Evolutionary conservation across 2,797 vertebrate species (phyloP).

Genomic region (Lacerta agilis): DNA sequence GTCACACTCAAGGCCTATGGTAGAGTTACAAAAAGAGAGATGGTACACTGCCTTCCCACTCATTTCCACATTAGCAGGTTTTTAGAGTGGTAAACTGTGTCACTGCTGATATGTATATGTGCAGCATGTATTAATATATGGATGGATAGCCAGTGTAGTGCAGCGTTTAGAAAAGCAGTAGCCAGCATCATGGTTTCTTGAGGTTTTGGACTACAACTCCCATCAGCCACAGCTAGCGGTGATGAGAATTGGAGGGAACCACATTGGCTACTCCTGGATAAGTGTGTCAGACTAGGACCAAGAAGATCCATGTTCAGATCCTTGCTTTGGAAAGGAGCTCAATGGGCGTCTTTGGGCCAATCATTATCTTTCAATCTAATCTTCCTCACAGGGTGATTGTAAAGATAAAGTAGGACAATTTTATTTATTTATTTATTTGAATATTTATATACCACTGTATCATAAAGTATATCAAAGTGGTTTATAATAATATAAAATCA

Average conservation of each 20-base stretch:
- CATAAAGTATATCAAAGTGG: too few species aligned
- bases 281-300: not conserved
- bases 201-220: too few species aligned
- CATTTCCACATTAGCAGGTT: not conserved
- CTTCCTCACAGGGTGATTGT: not conserved
- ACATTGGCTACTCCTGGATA: not conserved
- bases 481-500: too few species aligned
- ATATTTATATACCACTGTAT: not conserved
- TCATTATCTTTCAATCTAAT: not conserved
- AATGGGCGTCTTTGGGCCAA: not conserved
- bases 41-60: not conserved
- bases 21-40: not conserved
- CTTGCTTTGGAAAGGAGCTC: not conserved
- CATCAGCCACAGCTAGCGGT: too few species aligned
- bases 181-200: not conserved
- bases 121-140: not conserved
- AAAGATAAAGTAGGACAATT: not conserved
- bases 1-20: not conserved
- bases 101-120: not conserved
- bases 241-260: not conserved
- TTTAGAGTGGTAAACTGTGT: not conserved
- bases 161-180: not conserved
- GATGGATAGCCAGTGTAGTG: not conserved
- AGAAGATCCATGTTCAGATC: not conserved
- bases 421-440: not conserved